Conservation (phyloP, 2,113 vertebrate genomes). For the Peromyscus leucopus region DNA sequence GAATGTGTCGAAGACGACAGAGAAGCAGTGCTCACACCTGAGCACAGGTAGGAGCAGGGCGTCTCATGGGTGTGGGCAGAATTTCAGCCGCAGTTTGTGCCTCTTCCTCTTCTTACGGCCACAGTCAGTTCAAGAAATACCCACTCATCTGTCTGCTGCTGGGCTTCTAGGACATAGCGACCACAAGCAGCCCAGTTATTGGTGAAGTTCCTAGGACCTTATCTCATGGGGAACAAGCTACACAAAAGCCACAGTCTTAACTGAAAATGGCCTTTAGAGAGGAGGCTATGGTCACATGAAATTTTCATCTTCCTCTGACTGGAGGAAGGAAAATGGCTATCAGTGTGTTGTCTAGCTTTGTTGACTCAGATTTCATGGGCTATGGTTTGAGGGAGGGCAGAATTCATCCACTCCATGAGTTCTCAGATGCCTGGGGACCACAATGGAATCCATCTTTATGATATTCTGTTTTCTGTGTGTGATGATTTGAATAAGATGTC, state of each 20-base stretch:
- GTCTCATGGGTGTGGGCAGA: neutral
- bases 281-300: neutral
- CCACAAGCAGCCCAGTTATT: neutral
- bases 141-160: neutral
- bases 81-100: neutral
- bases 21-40: neutral
- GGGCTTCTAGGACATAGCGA: neutral
- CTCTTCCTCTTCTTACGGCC: neutral
- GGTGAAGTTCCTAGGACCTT: neutral
- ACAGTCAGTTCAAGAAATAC: neutral
- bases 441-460: neutral
- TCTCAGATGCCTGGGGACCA: neutral
- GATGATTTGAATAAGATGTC: neutral
- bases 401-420: neutral
- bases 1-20: neutral
- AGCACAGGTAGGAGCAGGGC: constrained; percentile 68
- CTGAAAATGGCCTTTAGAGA: neutral
- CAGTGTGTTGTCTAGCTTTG: neutral
- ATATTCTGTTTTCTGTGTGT: neutral
- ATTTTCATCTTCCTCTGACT: neutral
- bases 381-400: neutral
- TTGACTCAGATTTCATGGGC: neutral
- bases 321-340: neutral
- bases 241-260: constrained; percentile 15
- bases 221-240: neutral